Percentiles rank a stretch among this genome's conserved stretches.
These are phyloP conservation scores for Sclerodermus sp. DNA, from an alignment of 2,888 invertebrate species.

Conservation along the genomic window DNA sequence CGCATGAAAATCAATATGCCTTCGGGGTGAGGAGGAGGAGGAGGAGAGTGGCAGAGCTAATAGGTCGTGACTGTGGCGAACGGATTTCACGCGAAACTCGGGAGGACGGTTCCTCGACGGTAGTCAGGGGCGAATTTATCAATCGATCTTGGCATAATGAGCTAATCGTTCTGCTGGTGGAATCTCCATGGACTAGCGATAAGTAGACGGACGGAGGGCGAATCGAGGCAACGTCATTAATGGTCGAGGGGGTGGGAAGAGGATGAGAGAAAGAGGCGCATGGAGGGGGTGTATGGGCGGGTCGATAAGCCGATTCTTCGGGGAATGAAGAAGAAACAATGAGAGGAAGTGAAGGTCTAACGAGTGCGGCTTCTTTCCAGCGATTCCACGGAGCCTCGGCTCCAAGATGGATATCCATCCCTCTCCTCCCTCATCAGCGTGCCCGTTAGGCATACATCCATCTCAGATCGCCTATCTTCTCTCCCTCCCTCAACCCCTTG, in stretches of 20 bases:
- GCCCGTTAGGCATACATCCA: slow-evolving; percentile 32
- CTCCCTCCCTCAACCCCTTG: no score
- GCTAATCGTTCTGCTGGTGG: background rate
- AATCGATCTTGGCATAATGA: background rate
- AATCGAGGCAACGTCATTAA: no score
- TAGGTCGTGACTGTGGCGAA: no score
- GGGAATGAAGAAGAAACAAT: slow-evolving; percentile 43
- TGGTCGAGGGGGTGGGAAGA: no score
- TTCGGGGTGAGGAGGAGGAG: no score
- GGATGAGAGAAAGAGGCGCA: background rate
- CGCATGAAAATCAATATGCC: no score
- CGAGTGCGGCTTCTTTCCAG: slow-evolving; percentile 48
- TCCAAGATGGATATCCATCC: slow-evolving; percentile 33
- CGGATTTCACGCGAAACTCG: no score
- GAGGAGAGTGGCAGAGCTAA: no score
- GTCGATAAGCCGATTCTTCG: no score
- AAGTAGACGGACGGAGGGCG: no score
- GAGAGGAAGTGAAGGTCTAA: slow-evolving; percentile 57
- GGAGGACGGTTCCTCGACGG: no score
- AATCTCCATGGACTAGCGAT: no score
- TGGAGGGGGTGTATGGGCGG: slow-evolving; percentile 10
- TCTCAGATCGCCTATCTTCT: slow-evolving; percentile 12
- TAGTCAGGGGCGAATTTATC: background rate
- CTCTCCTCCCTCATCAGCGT: slow-evolving; percentile 37
- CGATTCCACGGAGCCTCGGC: slow-evolving; percentile 28